These are phyloP conservation scores for Peromyscus polionotus DNA, from an alignment of 2,113 vertebrate genomes.

Conservation along the genomic window DNA sequence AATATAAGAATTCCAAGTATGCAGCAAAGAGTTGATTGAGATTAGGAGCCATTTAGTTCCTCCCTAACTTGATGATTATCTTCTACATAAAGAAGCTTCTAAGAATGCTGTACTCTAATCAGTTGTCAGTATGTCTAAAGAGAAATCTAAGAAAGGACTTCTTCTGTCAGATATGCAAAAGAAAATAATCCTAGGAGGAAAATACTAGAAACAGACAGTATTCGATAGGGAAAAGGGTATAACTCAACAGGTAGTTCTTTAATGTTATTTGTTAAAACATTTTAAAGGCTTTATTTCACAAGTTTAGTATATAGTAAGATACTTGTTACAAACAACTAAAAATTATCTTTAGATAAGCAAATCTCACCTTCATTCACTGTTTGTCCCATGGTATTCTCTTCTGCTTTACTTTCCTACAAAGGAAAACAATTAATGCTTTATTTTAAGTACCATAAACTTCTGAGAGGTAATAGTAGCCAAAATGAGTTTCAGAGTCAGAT, in stretches of 20 bases:
- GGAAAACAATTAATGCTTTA: slow-evolving; percentile 84
- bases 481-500: slow-evolving; percentile 73
- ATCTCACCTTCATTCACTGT: slow-evolving; percentile 86
- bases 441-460: slow-evolving; percentile 83
- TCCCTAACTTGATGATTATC: background rate
- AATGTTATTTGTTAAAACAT: background rate
- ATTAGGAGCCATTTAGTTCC: slow-evolving; percentile 35
- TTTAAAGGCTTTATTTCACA: slow-evolving; percentile 39
- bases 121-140: slow-evolving; percentile 23
- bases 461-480: slow-evolving; percentile 79
- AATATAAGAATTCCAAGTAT: background rate
- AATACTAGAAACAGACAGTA: background rate
- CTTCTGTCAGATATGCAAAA: slow-evolving; percentile 43
- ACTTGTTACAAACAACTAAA: slow-evolving; percentile 59
- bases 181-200: background rate
- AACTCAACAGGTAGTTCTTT: background rate
- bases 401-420: slow-evolving; percentile 82
- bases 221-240: background rate
- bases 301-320: slow-evolving; percentile 2
- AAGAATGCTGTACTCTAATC: background rate
- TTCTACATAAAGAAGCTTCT: slow-evolving; percentile 41
- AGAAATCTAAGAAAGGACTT: background rate
- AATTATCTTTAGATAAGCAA: slow-evolving; percentile 60
- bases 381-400: slow-evolving; percentile 84
- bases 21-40: background rate